Evolutionary conservation across 2,113 vertebrate genomes (phyloP).

Genomic region (Cercopithecus mona): DNA sequence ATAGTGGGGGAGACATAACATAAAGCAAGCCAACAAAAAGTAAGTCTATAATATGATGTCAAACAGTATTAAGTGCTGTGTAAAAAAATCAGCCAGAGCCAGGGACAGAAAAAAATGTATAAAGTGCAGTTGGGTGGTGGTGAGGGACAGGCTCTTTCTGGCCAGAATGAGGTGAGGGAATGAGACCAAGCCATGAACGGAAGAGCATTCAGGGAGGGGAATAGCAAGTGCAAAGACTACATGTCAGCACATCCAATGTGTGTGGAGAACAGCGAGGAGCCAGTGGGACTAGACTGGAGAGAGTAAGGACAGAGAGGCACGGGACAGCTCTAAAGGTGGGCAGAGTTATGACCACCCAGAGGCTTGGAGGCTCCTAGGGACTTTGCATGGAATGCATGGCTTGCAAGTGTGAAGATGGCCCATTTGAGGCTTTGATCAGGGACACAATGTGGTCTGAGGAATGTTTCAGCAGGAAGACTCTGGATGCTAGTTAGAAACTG

Average conservation of each 20-base stretch:
- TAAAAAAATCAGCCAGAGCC: background rate
- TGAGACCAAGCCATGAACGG: background rate
- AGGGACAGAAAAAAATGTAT: background rate
- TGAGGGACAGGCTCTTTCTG: background rate
- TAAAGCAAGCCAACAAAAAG: background rate
- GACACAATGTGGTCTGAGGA: background rate
- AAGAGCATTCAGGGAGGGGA: background rate
- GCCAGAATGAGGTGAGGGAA: background rate
- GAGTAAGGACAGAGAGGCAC: background rate
- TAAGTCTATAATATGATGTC: background rate
- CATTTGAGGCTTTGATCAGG: background rate
- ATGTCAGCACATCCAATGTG: background rate
- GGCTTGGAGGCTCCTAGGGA: background rate
- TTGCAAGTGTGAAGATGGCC: background rate
- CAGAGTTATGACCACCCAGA: background rate
- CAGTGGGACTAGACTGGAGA: background rate
- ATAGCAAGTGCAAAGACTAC: background rate
- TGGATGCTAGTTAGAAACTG: background rate
- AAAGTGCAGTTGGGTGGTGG: fast-evolving
- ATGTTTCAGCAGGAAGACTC: background rate
- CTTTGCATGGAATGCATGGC: background rate
- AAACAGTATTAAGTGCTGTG: background rate
- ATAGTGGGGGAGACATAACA: background rate
- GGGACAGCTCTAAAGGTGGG: background rate
- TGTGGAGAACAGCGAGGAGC: background rate